Evolutionary conservation across 1,140 invertebrate genomes (phyloP).

Genomic region (Ceratoteleas bidentatus): DNA sequence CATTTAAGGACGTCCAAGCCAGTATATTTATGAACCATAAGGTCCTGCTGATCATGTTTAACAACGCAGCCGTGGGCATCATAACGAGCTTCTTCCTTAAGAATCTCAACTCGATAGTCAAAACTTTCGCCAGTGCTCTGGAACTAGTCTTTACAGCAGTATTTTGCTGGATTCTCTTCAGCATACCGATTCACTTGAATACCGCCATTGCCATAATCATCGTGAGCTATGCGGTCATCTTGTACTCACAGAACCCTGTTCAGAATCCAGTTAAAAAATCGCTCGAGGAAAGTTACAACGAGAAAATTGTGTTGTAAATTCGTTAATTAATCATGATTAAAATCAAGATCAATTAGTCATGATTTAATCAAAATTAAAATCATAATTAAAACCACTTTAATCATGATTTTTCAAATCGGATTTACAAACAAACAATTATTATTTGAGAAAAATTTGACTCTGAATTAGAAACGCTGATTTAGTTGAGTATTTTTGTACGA

Average conservation of each 20-base stretch:
- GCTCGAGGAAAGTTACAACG: neutral
- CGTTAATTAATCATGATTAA: too few relatives aligned
- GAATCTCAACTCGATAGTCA: conserved; percentile 96
- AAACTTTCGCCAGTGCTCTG: conserved; percentile 97
- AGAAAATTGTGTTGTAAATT: too few relatives aligned
- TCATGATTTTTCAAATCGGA: too few relatives aligned
- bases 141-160: conserved; percentile 96
- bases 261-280: conserved; percentile 69
- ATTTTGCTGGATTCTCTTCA: conserved; percentile 93
- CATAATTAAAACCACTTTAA: too few relatives aligned
- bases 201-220: conserved; percentile 91
- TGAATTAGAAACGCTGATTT: too few relatives aligned
- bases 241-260: conserved; percentile 96
- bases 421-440: too few relatives aligned
- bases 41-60: conserved; percentile 92
- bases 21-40: conserved; percentile 76
- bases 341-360: too few relatives aligned
- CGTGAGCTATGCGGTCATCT: conserved; percentile 90
- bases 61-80: conserved; percentile 95
- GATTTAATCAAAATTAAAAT: too few relatives aligned
- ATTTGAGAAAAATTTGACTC: too few relatives aligned
- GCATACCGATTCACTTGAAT: conserved; percentile 91
- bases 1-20: conserved; percentile 83
- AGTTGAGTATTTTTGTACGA: too few relatives aligned
- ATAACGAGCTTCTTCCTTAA: conserved; percentile 97